These are phyloP conservation scores for Chloroclysta siterata DNA, from an alignment of 2,888 invertebrate genomes.

Conservation along the genomic window DNA sequence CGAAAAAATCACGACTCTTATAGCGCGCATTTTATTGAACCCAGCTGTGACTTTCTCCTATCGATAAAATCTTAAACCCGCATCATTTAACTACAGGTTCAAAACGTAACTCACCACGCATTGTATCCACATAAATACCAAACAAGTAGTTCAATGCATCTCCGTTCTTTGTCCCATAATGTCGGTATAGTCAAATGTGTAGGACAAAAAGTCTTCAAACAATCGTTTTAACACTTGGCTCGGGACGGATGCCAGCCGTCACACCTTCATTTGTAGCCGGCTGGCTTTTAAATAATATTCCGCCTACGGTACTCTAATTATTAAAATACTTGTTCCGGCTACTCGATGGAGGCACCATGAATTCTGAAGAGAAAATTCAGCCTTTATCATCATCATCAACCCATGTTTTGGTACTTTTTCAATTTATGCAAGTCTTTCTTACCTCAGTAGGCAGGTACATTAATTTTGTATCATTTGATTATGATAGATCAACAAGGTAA, in stretches of 20 bases:
- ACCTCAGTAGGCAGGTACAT: too few relatives aligned
- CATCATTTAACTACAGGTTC: background rate
- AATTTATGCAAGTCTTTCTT: too few relatives aligned
- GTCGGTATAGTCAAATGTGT: constrained; percentile 52
- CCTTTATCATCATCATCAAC: background rate
- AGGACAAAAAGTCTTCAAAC: constrained; percentile 60
- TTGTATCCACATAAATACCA: constrained; percentile 28
- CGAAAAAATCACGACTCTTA: too few relatives aligned
- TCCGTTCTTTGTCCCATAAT: constrained; percentile 36
- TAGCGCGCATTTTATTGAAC: too few relatives aligned
- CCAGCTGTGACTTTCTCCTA: too few relatives aligned
- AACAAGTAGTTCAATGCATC: constrained; percentile 33
- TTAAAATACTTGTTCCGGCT: constrained; percentile 65
- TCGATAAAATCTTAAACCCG: background rate
- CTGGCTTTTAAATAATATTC: constrained; percentile 52
- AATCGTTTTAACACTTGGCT: constrained; percentile 75
- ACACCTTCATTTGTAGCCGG: constrained; percentile 68
- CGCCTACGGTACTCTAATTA: constrained; percentile 72
- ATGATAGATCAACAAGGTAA: too few relatives aligned
- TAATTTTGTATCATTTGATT: too few relatives aligned
- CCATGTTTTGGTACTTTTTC: too few relatives aligned
- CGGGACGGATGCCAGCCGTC: constrained; percentile 67
- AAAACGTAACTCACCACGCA: constrained; percentile 6
- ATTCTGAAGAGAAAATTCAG: background rate
- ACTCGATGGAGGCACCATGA: constrained; percentile 38